These are phyloP conservation scores for Muricea muricata DNA, from an alignment of 92 coral and sea anemone species.

Conservation along the genomic window DNA sequence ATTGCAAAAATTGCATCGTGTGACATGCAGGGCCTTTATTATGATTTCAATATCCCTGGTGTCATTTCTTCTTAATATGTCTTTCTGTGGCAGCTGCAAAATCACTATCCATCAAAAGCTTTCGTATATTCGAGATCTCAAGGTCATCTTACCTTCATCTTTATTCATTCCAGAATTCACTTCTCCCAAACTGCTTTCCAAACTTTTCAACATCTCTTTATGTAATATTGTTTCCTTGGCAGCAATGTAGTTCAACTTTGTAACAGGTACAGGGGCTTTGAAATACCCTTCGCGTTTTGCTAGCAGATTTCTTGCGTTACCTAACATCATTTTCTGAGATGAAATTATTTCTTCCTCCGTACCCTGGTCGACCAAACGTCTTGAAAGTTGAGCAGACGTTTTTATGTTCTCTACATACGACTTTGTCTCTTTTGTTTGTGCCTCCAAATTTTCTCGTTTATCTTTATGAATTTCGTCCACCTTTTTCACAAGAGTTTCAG, in stretches of 20 bases:
- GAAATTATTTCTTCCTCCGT: conserved; percentile 33
- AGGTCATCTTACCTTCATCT: neutral
- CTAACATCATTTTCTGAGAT: neutral
- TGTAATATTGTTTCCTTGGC: neutral
- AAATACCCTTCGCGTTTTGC: neutral
- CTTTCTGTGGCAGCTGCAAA: too few relatives aligned
- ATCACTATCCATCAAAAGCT: too few relatives aligned
- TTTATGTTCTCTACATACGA: neutral
- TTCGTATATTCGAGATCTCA: too few relatives aligned
- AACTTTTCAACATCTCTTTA: neutral
- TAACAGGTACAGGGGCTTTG: neutral
- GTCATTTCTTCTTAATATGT: too few relatives aligned
- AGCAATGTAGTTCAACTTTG: neutral
- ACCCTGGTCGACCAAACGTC: conserved; percentile 1
- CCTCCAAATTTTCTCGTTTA: neutral
- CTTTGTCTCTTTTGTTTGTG: neutral
- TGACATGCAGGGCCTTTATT: too few relatives aligned
- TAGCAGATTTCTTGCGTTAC: neutral
- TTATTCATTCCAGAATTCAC: neutral
- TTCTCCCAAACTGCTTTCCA: neutral
- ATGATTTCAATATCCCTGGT: too few relatives aligned
- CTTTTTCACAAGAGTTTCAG: neutral
- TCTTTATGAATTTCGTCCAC: neutral
- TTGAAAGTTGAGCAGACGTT: conserved; percentile 12
- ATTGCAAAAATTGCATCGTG: too few relatives aligned